Conservation (phyloP, 2,888 invertebrate genomes). For the Andrena marginata region DNA sequence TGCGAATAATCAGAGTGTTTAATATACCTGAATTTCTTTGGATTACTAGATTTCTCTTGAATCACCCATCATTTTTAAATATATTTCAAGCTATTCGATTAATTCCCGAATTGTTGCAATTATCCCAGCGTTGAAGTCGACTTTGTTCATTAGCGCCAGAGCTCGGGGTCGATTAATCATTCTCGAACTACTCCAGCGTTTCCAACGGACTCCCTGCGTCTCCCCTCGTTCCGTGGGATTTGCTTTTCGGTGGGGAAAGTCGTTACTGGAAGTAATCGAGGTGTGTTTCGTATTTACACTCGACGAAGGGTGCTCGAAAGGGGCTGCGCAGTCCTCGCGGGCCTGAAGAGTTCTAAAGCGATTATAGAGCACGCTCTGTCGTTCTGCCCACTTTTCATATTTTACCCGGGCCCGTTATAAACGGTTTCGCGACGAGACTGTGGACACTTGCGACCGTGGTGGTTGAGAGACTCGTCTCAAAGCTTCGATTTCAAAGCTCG, state of each 20-base stretch:
- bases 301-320: slow-evolving; percentile 48
- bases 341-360: slow-evolving; percentile 39
- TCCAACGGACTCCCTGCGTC: slow-evolving; percentile 16
- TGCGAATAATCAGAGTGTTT: too few species aligned
- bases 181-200: slow-evolving; percentile 15
- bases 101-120: background rate
- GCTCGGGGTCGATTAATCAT: slow-evolving; percentile 8
- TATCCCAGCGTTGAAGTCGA: background rate
- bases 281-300: slow-evolving; percentile 52
- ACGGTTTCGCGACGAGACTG: background rate
- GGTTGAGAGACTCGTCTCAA: too few species aligned
- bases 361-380: slow-evolving; percentile 17
- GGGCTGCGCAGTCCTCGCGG: slow-evolving; percentile 24
- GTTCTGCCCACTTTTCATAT: background rate
- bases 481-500: too few species aligned
- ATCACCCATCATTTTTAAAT: background rate
- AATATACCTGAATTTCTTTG: background rate
- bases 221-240: slow-evolving; percentile 26
- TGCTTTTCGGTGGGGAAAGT: slow-evolving; percentile 49
- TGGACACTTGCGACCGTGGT: too few species aligned
- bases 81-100: background rate
- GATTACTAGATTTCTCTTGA: background rate
- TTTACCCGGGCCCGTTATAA: background rate
- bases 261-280: slow-evolving; percentile 53
- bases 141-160: background rate